Percentiles rank a stretch among this genome's conserved stretches.
phyloP scores from a whole-genome alignment of 2,113 vertebrate genomes.

The Dipodomys stephensi region DNA sequence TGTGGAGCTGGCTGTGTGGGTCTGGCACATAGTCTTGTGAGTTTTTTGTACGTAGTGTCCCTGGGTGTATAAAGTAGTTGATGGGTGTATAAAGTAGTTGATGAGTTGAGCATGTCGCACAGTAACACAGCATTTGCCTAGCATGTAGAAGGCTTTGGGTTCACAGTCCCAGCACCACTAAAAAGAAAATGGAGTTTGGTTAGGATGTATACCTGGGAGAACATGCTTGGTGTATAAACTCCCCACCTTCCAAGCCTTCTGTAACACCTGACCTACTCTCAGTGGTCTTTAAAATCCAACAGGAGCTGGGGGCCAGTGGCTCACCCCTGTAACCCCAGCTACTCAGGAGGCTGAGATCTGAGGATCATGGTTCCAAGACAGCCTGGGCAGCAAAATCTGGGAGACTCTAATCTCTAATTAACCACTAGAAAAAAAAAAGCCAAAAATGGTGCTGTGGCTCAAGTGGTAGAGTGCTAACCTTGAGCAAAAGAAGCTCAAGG shows the following conservation, averaged over 20 bases:
- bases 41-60: neutral
- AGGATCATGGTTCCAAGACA: too few relatives aligned
- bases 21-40: neutral
- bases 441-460: too few relatives aligned
- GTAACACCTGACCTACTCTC: neutral
- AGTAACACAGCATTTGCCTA: neutral
- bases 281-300: slow-evolving; percentile 14
- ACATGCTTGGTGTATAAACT: neutral
- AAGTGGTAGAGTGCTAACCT: too few relatives aligned
- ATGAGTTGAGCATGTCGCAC: neutral
- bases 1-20: too few relatives aligned
- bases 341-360: too few relatives aligned
- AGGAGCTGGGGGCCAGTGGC: neutral
- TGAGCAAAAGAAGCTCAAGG: too few relatives aligned
- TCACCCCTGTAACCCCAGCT: too few relatives aligned
- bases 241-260: neutral
- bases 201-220: neutral
- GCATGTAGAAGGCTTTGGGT: neutral
- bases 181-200: neutral
- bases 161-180: neutral
- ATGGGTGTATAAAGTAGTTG: neutral
- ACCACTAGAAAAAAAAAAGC: too few relatives aligned
- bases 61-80: neutral
- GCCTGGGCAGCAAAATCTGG: too few relatives aligned
- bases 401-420: too few relatives aligned